A percentile compares a stretch with the other conserved stretches of the same genome.
phyloP scores from a whole-genome alignment of 2,113 vertebrate genomes.

The Paramisgurnus dabryanus region DNA sequence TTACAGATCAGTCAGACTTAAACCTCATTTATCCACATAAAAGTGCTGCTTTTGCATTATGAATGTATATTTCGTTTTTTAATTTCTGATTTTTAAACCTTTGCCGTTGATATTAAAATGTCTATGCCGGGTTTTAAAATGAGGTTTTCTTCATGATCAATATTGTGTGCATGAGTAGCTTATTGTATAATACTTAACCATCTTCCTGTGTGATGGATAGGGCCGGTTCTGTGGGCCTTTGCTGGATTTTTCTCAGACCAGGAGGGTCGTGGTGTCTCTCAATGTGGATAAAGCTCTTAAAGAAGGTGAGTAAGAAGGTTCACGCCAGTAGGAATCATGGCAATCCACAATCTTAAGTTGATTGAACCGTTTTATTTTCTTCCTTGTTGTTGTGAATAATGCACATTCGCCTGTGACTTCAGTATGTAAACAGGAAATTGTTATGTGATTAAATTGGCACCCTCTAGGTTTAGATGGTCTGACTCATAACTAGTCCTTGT shows the following conservation, averaged over 20 bases:
- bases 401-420: neutral
- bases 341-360: neutral
- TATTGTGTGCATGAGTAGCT: no score
- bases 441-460: neutral
- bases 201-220: constrained; percentile 71
- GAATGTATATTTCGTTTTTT: no score
- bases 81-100: no score
- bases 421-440: neutral
- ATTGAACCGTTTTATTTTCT: neutral
- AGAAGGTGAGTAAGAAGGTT: constrained; percentile 82
- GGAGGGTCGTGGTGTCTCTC: constrained; percentile 94
- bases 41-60: no score
- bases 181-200: neutral
- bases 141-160: no score
- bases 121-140: no score
- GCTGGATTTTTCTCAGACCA: constrained; percentile 79
- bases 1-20: no score
- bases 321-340: neutral
- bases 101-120: no score
- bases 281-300: constrained; percentile 95
- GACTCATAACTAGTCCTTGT: constrained; percentile 11
- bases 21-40: no score
- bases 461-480: neutral
- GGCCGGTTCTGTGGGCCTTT: constrained; percentile 72
- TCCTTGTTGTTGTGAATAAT: neutral